Base-by-base conservation (phyloP, 2,888 invertebrate genomes). In the Aplocera efformata region DNA sequence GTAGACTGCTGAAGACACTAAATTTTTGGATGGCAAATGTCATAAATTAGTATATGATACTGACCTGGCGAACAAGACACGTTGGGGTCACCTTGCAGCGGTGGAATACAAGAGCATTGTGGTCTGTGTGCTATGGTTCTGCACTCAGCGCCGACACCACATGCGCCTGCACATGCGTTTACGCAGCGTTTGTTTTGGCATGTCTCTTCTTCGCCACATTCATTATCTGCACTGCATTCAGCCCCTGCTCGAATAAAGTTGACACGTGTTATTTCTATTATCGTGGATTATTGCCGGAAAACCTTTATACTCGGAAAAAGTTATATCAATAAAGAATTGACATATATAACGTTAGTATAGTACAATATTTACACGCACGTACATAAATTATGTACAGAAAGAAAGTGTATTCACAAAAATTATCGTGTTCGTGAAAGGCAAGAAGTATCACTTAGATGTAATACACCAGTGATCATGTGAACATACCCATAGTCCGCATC, bases 41-140 rank as follows among this genome's bases (percentile, higher is more conserved):
- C n/a, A n/a, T n/a, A n/a, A n/a, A n/a, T n/a, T n/a, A n/a, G n/a
- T n/a, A n/a, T n/a, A n/a, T 21, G n/a, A 17, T 22, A 54, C 44
- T 49, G 43, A 86, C 85, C 75, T 34, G 80, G 73, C n/a, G 90
- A 92, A 71, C 96, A 96, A 58, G 92, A 94, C 36, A 92, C 80
- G 59, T 93, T 93, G n/a, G 96, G 94, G 89, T 97, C 92, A 42
- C 96, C 97, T 50, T 91, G 89, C 11, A 92, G 88, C 8, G 93
- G 94, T 6, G 91, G 76, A 29, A 94, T 91, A 68, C 97, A 97
- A 35, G 89, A 90, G 71, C 97, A 97, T 1, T 90, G 80, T 5
- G 95, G 94, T 48, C 92, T 92, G 71, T 97, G 97, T 45, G 92
- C 91, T 42, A 90, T 83, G 0, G 94, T 92, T 44, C 90, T 90